Evolutionary conservation across 2,113 vertebrate genomes (phyloP), one percentile per base, ranked within the genome.

Genomic region (Chrysemys picta): DNA sequence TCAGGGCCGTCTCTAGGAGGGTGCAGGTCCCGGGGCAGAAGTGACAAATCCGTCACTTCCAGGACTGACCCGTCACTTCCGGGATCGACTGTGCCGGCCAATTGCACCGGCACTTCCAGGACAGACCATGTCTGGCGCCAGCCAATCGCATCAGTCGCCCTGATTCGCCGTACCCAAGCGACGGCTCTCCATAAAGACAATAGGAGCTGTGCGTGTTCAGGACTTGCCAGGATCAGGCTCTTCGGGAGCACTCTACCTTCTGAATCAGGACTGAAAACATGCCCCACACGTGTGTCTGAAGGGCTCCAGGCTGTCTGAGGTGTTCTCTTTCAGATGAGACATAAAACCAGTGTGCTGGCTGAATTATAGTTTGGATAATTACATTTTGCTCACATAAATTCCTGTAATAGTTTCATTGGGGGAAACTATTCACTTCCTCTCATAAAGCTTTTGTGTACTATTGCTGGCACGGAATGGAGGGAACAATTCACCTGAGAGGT

Each of bases 351-450:
- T 69, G 83, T 79, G 11, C 85, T 96, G 89, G 75, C 87, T 90
- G 85, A 54, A 91, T 87, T 96, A 95, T 90, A 83, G 9, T 90
- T 59, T 56, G 76, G 27, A 35, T 95, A 96, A 97, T 95, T 95
- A 49, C 31, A 76, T 85, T 95, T 93, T 57, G 5, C 72, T 89
- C 49, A 9, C 47, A 81, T 85, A 89, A 94, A 92, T 95, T 80
- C 87, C 29, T 94, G 76, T 19, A 86, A 72, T 82, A 57, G 10
- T 84, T 93, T 87, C 42, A 81, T 89, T 90, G 82, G 91, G 31
- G 31, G 21, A 56, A 93, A 25, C n/a, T 92, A 24, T 85, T 45
- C 89, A n/a, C 57, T 90, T 83, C 42, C 81, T 75, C 54, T 93
- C 89, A 89, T 56, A 91, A 91, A 84, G 42, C 24, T 81, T 16